Base-by-base conservation (phyloP, 2,113 vertebrate genomes). In the Podilymbus podiceps region DNA sequence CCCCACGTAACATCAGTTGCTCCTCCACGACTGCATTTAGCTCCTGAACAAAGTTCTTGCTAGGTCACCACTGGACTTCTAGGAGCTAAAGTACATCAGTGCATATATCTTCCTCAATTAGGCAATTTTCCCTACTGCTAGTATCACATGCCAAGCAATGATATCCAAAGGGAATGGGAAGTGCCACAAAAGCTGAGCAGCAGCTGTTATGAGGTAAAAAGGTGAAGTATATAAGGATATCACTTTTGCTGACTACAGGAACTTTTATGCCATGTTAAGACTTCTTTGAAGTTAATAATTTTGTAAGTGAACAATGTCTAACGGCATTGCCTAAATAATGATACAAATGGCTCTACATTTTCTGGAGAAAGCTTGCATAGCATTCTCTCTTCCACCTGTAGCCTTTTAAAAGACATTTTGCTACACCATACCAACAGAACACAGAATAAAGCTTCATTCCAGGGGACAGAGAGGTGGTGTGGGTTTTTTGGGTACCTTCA, bases 181-280 rank as follows among this genome's bases (percentile, higher is more conserved):
- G 24, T 66, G 33, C 49, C 68, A 84, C 69, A 83, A 84, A 88
- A 81, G 56, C 56, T 38, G 62, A 92, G 71, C 68, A 90, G n/a
- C 40, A 92, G 25, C 58, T 88, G 77, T 59, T 85, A 79, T 14
- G 42, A 89, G 50, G 87, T 78, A 23, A 93, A 93, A 95, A 95
- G 53, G 56, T 87, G 30, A 27, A 90, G 4, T 58, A 55, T 15
- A n/a, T 49, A 68, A 14, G 52, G 30, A 31, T 81, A 62, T 59
- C 40, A 60, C 18, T 89, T 88, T 68, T 94, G 59, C 71, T 95
- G 80, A 91, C 77, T 77, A 22, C n/a, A 87, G 80, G 31, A 90
- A 71, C 38, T 77, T 87, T 62, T 71, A 62, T 27, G 27, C 3
- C 4, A 30, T 53, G 47, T 94, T 93, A 76, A 80, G 19, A 9